Conservation (phyloP, 2,113 vertebrate genomes). For the Macquaria australasica region DNA sequence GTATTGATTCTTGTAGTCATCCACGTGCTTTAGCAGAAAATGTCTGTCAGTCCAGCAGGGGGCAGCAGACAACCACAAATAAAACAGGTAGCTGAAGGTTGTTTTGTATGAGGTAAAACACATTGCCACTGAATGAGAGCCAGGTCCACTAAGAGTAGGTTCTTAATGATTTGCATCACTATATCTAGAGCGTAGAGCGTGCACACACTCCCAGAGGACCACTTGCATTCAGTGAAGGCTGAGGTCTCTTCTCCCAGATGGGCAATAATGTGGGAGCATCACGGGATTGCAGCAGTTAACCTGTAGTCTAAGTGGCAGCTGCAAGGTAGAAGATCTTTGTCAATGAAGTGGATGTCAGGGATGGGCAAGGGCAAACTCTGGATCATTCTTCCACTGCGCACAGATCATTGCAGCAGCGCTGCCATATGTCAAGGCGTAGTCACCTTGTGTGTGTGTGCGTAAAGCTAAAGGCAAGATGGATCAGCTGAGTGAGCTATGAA, state of each 20-base stretch:
- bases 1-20: background rate
- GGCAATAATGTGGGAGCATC: constrained; percentile 45
- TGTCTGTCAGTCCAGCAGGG: constrained; percentile 58
- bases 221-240: constrained; percentile 43
- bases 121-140: constrained; percentile 10
- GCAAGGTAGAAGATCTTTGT: constrained; percentile 32
- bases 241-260: constrained; percentile 45
- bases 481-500: constrained; percentile 52
- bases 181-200: background rate
- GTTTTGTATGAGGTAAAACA: constrained; percentile 17
- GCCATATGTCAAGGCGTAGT: constrained; percentile 32
- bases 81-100: background rate
- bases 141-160: constrained; percentile 11
- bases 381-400: constrained; percentile 37
- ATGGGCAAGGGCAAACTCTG: constrained; percentile 49
- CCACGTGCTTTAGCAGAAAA: background rate
- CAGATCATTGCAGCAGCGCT: constrained; percentile 43
- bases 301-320: constrained; percentile 56
- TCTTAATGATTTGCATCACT: constrained; percentile 35
- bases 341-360: constrained; percentile 68
- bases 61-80: constrained; percentile 55
- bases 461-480: constrained; percentile 57
- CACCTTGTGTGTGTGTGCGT: constrained; percentile 31
- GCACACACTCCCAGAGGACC: constrained; percentile 15
- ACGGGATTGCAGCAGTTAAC: constrained; percentile 57